A percentile compares a stretch with the other conserved stretches of the same genome.
phyloP scores from a whole-genome alignment of 2,888 invertebrate species.

The Sisyra terminalis region DNA sequence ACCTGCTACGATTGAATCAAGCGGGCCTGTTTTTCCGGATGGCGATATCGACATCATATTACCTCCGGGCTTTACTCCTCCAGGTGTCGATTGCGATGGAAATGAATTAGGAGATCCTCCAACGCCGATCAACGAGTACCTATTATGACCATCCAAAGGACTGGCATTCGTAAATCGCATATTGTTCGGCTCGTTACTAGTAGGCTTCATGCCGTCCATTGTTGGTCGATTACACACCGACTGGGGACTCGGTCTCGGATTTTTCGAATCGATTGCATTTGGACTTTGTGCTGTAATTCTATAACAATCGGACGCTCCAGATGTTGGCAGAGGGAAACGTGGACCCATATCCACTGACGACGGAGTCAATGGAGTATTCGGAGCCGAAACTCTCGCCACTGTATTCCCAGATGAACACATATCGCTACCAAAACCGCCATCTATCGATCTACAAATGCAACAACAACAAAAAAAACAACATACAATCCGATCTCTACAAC shows the following conservation, averaged over 20 bases:
- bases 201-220: slow-evolving; percentile 1
- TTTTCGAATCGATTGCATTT: slow-evolving; percentile 20
- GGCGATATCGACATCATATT: slow-evolving; percentile 28
- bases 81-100: slow-evolving; percentile 22
- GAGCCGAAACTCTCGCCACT: slow-evolving; percentile 25
- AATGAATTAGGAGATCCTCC: slow-evolving; percentile 37
- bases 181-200: slow-evolving; percentile 7
- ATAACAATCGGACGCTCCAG: slow-evolving; percentile 23
- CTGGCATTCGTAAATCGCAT: slow-evolving; percentile 18
- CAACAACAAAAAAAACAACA: slow-evolving; percentile 5
- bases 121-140: slow-evolving; percentile 29
- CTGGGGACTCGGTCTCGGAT: slow-evolving; percentile 12
- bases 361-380: slow-evolving; percentile 32
- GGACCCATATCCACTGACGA: slow-evolving; percentile 29
- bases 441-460: slow-evolving; percentile 28
- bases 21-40: slow-evolving; percentile 23
- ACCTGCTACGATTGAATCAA: slow-evolving; percentile 20
- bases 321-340: slow-evolving; percentile 25
- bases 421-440: slow-evolving; percentile 18
- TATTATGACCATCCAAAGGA: slow-evolving; percentile 20
- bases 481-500: neutral
- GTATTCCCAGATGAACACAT: slow-evolving; percentile 2
- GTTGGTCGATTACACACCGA: neutral
- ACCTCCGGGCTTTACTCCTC: slow-evolving; percentile 25
- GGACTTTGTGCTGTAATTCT: slow-evolving; percentile 34